phyloP scores from a whole-genome alignment of 35 echinoderm and acorn worm genomes.

The Ptychodera flava region DNA sequence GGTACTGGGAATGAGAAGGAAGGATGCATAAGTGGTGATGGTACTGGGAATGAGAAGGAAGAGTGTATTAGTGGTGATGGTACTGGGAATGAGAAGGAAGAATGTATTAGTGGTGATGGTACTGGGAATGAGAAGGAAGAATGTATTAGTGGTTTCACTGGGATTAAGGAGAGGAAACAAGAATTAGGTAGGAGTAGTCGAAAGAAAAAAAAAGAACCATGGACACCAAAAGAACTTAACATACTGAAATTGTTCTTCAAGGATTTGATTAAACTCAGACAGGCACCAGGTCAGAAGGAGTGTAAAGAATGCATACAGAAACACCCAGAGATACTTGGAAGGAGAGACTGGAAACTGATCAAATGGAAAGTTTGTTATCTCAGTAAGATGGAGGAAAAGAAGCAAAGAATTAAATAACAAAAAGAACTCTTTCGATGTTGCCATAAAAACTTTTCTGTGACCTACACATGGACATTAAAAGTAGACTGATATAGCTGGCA shows the following conservation, averaged over 20 bases:
- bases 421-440: neutral
- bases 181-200: neutral
- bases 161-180: neutral
- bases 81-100: too few species aligned
- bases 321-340: neutral
- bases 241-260: neutral
- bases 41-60: too few species aligned
- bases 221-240: neutral
- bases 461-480: too few species aligned
- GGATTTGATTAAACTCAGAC: neutral
- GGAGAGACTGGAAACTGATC: neutral
- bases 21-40: too few species aligned
- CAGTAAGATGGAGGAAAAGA: neutral
- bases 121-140: too few species aligned
- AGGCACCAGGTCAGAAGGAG: neutral
- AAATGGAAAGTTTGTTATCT: slow-evolving; percentile 2
- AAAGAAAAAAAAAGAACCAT: neutral
- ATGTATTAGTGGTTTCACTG: too few species aligned
- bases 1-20: neutral
- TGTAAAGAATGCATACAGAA: neutral
- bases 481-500: too few species aligned
- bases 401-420: neutral
- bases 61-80: too few species aligned
- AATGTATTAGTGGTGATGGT: too few species aligned
- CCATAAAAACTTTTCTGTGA: too few species aligned